These are phyloP conservation scores for Psilopsiagon aymara DNA, from an alignment of 2,113 vertebrate genomes.

Conservation along the genomic window DNA sequence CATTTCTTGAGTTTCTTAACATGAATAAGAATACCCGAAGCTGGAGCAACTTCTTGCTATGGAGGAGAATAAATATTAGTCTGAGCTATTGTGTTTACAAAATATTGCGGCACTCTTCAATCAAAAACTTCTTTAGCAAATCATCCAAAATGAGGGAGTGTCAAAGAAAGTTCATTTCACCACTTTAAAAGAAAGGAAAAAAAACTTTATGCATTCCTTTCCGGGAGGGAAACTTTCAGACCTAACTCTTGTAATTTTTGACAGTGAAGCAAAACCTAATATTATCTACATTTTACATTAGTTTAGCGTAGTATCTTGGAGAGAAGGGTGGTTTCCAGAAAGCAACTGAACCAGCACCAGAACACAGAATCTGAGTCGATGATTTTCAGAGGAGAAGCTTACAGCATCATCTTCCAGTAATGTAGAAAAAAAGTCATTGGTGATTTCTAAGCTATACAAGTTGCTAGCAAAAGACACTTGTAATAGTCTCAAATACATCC, in stretches of 20 bases:
- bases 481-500: not conserved
- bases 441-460: not conserved
- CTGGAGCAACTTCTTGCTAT: not conserved
- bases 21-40: not conserved
- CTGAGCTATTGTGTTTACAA: not conserved
- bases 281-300: not conserved
- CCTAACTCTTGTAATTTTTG: not conserved
- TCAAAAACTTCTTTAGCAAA: not conserved
- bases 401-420: not conserved
- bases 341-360: not conserved
- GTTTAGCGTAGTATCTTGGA: not conserved
- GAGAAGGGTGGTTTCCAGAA: not conserved
- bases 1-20: not conserved
- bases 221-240: not conserved
- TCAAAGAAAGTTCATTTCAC: not conserved
- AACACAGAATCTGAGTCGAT: not conserved
- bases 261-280: not conserved
- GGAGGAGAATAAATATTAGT: not conserved
- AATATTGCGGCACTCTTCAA: not conserved
- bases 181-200: not conserved
- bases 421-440: not conserved
- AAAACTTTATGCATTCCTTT: not conserved
- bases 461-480: not conserved
- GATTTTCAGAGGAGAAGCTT: not conserved
- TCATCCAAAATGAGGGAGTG: not conserved